Evolutionary conservation across 2,888 invertebrate genomes (phyloP).

Genomic region (Deilephila elpenor): DNA sequence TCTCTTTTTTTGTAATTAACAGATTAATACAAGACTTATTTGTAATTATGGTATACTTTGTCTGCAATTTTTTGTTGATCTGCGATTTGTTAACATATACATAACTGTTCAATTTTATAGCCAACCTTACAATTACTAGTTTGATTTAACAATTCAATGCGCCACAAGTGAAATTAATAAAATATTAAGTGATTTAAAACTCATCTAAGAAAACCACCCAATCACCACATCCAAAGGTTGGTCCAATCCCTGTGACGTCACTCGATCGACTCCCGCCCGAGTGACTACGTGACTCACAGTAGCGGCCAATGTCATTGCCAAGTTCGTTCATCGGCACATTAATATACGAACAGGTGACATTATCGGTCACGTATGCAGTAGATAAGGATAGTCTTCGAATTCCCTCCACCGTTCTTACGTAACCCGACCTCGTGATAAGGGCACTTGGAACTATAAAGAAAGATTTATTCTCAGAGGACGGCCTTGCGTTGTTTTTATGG

Average conservation of each 20-base stretch:
- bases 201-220: too few relatives aligned
- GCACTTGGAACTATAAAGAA: background rate
- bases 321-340: slow-evolving; percentile 47
- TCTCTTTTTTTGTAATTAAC: too few relatives aligned
- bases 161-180: too few relatives aligned
- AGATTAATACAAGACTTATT: too few relatives aligned
- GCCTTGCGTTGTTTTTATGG: background rate
- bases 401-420: slow-evolving; percentile 19
- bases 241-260: slow-evolving; percentile 13
- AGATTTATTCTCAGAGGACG: background rate
- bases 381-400: slow-evolving; percentile 41
- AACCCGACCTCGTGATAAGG: slow-evolving; percentile 11
- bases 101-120: too few relatives aligned
- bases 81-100: too few relatives aligned
- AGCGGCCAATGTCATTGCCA: slow-evolving; percentile 58
- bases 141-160: too few relatives aligned
- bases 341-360: slow-evolving; percentile 45
- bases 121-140: too few relatives aligned
- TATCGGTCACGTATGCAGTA: slow-evolving; percentile 35
- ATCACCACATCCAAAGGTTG: too few relatives aligned
- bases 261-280: slow-evolving; percentile 39
- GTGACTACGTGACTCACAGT: slow-evolving; percentile 41
- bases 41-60: too few relatives aligned
- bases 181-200: too few relatives aligned
- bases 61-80: too few relatives aligned